Percentiles rank a stretch among this genome's conserved stretches.
These are phyloP conservation scores for Bilobella aurantiaca DNA, from an alignment of 1,140 invertebrate genomes.

Conservation along the genomic window DNA sequence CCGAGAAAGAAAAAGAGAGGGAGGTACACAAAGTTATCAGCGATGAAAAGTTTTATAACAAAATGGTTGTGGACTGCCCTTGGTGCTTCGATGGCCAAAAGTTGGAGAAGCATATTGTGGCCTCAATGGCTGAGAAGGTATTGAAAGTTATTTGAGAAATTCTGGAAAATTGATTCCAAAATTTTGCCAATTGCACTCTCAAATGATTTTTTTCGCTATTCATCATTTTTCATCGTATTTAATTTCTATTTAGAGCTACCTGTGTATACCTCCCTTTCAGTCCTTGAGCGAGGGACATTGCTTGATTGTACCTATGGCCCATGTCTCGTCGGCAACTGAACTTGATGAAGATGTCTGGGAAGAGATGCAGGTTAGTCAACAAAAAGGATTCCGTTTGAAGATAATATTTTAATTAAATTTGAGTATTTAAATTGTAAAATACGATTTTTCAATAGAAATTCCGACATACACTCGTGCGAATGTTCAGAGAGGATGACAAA, in stretches of 20 bases:
- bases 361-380: conserved; percentile 74
- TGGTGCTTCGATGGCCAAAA: conserved; percentile 69
- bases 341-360: conserved; percentile 88
- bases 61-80: conserved; percentile 64
- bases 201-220: conserved; percentile 2
- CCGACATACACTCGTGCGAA: conserved; percentile 59
- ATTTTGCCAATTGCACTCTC: neutral
- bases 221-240: too few species aligned
- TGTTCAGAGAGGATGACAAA: conserved; percentile 58
- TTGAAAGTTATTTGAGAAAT: too few species aligned
- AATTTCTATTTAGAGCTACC: conserved; percentile 54
- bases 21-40: conserved; percentile 59
- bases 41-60: conserved; percentile 57
- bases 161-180: conserved; percentile 18
- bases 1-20: conserved; percentile 51
- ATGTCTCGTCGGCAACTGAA: conserved; percentile 61
- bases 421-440: neutral
- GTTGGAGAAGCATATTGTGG: conserved; percentile 76
- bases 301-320: conserved; percentile 71
- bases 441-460: conserved; percentile 48
- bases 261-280: conserved; percentile 63
- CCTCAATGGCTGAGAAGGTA: conserved; percentile 68
- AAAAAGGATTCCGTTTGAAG: neutral
- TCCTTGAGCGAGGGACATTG: conserved; percentile 81
- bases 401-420: neutral